phyloP scores from a whole-genome alignment of 2,888 invertebrate genomes.

The Oxystoma pomonae region DNA sequence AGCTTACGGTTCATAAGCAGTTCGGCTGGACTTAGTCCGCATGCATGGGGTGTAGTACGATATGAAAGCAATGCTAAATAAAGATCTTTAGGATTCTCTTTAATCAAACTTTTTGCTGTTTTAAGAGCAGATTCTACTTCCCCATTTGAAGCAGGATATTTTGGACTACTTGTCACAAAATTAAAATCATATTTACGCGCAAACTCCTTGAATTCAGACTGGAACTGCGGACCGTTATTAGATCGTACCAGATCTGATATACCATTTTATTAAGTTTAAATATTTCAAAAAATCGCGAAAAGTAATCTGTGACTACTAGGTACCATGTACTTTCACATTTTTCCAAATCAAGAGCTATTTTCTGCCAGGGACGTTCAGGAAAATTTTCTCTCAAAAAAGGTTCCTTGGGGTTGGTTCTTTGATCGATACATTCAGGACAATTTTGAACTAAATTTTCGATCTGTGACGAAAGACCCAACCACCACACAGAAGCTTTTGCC shows the following conservation, averaged over 20 bases:
- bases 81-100: neutral
- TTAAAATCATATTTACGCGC: conserved; percentile 11
- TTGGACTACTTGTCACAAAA: conserved; percentile 23
- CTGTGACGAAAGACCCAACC: conserved; percentile 22
- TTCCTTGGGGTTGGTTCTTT: conserved; percentile 20
- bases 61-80: neutral
- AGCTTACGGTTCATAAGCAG: neutral
- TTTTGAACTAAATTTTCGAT: conserved; percentile 24
- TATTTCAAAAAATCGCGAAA: neutral
- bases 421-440: conserved; percentile 23
- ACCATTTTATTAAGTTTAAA: conserved; percentile 24
- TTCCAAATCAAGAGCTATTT: conserved; percentile 6
- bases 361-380: conserved; percentile 25
- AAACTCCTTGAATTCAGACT: conserved; percentile 21
- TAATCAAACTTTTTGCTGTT: conserved; percentile 3
- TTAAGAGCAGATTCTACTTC: conserved; percentile 11
- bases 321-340: neutral
- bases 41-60: neutral
- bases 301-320: neutral
- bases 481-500: conserved; percentile 24
- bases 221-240: conserved; percentile 31
- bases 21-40: neutral
- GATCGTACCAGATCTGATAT: conserved; percentile 28
- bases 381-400: conserved; percentile 17
- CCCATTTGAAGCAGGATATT: conserved; percentile 18